Percentiles rank a stretch among this genome's conserved stretches.
Conservation (phyloP, 2,888 invertebrate species). For the Coelopa pilipes region DNA sequence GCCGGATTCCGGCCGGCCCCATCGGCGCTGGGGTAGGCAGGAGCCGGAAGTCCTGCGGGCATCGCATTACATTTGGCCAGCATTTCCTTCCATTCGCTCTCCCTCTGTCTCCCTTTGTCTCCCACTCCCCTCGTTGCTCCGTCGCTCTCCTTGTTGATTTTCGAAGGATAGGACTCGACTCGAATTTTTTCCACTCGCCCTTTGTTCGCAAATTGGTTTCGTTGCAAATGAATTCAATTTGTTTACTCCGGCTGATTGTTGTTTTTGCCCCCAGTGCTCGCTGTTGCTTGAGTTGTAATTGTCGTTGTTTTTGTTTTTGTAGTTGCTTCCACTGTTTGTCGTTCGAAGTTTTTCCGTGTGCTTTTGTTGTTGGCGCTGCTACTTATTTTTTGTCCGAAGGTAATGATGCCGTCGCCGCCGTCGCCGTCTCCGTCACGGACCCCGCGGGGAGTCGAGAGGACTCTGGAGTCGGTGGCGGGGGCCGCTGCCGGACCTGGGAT, state of each 20-base stretch:
- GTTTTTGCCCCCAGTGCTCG: too few species aligned
- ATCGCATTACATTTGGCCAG: neutral
- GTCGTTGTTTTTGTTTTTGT: neutral
- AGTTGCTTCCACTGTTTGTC: neutral
- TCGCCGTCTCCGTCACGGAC: too few species aligned
- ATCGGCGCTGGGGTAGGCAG: neutral
- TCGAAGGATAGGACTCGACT: constrained; percentile 1
- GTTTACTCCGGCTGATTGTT: constrained; percentile 14
- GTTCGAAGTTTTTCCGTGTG: neutral
- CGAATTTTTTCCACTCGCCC: constrained; percentile 7
- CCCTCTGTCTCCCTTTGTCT: neutral
- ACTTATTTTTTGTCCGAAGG: neutral
- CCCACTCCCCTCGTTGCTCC: neutral
- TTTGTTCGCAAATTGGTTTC: constrained; percentile 23
- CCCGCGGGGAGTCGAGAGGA: too few species aligned
- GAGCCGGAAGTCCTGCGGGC: constrained; percentile 6
- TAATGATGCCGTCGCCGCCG: too few species aligned
- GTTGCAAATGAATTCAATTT: constrained; percentile 28
- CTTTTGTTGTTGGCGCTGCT: neutral
- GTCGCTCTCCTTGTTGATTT: neutral
- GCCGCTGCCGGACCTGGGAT: too few species aligned
- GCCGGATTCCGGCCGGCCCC: constrained; percentile 15
- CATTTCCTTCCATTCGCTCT: too few species aligned
- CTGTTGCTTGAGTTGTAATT: neutral
- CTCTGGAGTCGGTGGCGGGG: too few species aligned